phyloP scores from a whole-genome alignment of 1,140 invertebrate genomes.

The Drosophila lacteicornis region DNA sequence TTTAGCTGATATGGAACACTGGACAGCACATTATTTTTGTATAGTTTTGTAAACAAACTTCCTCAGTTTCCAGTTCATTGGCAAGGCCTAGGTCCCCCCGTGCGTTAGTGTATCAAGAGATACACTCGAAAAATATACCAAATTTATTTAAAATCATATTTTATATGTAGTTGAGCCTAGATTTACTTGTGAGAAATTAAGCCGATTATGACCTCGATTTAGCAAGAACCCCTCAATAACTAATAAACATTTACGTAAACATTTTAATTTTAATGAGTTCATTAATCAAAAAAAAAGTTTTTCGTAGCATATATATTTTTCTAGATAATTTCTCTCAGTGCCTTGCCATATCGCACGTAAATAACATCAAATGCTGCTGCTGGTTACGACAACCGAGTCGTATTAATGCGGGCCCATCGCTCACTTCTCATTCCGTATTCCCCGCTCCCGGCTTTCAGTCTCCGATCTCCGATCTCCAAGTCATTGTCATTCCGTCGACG shows the following conservation, averaged over 20 bases:
- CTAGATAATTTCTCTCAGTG: conserved; percentile 3
- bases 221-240: too few relatives aligned
- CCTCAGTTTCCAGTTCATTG: background rate
- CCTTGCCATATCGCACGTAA: conserved; percentile 21
- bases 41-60: background rate
- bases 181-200: too few relatives aligned
- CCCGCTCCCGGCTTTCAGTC: conserved; percentile 4
- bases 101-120: conserved; percentile 6
- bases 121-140: background rate
- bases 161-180: too few relatives aligned
- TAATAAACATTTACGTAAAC: too few relatives aligned
- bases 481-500: conserved; percentile 38
- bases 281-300: too few relatives aligned
- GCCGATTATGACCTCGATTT: too few relatives aligned
- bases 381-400: conserved; percentile 39
- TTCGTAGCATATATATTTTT: too few relatives aligned
- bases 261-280: too few relatives aligned
- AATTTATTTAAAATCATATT: background rate
- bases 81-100: background rate
- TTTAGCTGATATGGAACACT: background rate
- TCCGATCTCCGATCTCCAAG: background rate
- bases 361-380: conserved; percentile 23
- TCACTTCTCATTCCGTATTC: conserved; percentile 14
- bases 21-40: background rate
- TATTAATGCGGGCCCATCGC: conserved; percentile 42